A percentile compares a stretch with the other conserved stretches of the same genome.
phyloP scores from a whole-genome alignment of 2,888 invertebrate genomes.

The Oxystoma pomonae region DNA sequence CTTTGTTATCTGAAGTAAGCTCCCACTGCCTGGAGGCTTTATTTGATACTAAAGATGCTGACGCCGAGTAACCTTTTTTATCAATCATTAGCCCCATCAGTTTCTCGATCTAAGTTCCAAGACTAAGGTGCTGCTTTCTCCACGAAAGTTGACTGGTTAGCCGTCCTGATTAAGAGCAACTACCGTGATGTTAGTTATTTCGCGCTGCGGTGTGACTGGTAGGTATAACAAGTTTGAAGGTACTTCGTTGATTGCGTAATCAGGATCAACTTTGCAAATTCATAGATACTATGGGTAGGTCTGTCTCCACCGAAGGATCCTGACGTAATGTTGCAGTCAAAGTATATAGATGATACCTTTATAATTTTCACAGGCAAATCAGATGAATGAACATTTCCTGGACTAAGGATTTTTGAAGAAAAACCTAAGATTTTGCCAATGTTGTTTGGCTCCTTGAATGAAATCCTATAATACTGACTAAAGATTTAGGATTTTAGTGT shows the following conservation, averaged over 20 bases:
- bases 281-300: conserved; percentile 36
- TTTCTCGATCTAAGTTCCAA: conserved; percentile 23
- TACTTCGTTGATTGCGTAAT: conserved; percentile 39
- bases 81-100: background rate
- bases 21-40: background rate
- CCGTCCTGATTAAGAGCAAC: conserved; percentile 32
- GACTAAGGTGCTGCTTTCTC: conserved; percentile 26
- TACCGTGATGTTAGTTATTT: conserved; percentile 33
- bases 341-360: conserved; percentile 29
- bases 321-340: conserved; percentile 31
- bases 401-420: conserved; percentile 3
- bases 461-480: background rate
- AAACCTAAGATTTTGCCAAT: background rate
- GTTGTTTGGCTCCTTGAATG: background rate
- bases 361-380: conserved; percentile 35
- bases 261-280: conserved; percentile 38
- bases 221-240: conserved; percentile 38
- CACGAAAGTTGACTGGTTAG: conserved; percentile 27
- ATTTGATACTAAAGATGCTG: background rate
- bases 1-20: background rate
- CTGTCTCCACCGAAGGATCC: conserved; percentile 30
- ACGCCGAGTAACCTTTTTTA: background rate
- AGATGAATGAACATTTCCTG: conserved; percentile 27
- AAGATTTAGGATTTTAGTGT: background rate
- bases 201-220: conserved; percentile 29